phyloP scores from a whole-genome alignment of 2,113 vertebrate genomes.

The Cyprinodon brontotheroides region DNA sequence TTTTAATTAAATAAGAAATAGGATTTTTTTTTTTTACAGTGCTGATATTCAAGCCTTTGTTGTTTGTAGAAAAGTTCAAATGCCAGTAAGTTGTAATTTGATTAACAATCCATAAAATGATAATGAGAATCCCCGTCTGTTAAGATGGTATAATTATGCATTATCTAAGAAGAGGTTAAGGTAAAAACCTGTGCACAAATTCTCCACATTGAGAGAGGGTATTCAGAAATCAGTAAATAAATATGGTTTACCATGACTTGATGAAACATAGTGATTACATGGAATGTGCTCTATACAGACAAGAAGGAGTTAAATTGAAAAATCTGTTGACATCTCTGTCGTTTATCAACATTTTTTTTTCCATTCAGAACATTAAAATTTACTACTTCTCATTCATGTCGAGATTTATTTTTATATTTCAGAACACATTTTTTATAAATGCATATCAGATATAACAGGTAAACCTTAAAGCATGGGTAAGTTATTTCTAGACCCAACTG shows the following conservation, averaged over 20 bases:
- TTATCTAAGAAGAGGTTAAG: too few species aligned
- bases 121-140: background rate
- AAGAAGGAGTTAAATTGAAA: background rate
- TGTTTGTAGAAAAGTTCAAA: slow-evolving; percentile 22
- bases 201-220: slow-evolving; percentile 5
- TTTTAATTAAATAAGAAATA: slow-evolving; percentile 28
- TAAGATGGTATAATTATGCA: background rate
- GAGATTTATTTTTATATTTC: background rate
- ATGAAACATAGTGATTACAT: background rate
- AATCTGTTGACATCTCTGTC: background rate
- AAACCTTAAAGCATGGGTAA: background rate
- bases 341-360: background rate
- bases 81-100: background rate
- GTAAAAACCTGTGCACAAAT: background rate
- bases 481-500: background rate
- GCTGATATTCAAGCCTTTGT: slow-evolving; percentile 10
- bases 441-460: background rate
- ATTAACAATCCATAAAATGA: slow-evolving; percentile 17
- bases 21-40: background rate
- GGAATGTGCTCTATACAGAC: background rate
- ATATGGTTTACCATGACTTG: slow-evolving; percentile 11
- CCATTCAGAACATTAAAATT: background rate
- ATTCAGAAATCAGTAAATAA: slow-evolving; percentile 24
- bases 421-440: background rate
- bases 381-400: background rate